These are phyloP conservation scores for Nephrocerus scutellatus DNA, from an alignment of 2,888 invertebrate genomes.

Conservation along the genomic window DNA sequence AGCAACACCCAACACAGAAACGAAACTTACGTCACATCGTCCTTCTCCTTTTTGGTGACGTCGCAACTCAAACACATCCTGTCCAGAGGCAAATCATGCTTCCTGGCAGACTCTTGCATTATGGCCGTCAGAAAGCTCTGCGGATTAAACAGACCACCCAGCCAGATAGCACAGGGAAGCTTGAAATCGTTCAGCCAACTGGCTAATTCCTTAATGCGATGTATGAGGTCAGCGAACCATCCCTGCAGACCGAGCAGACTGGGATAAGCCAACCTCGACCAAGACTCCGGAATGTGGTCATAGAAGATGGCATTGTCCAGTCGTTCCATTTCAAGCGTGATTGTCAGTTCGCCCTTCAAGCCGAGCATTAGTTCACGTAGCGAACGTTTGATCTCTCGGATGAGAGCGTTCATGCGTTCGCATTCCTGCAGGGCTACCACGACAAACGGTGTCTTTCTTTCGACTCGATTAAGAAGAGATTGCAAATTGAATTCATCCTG, in stretches of 20 bases:
- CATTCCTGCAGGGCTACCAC: conserved; percentile 92
- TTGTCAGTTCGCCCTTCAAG: conserved; percentile 88
- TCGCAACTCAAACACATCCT: conserved; percentile 94
- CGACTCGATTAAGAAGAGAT: conserved; percentile 78
- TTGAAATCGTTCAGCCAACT: conserved; percentile 76
- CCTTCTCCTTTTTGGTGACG: conserved; percentile 82
- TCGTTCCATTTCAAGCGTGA: conserved; percentile 90
- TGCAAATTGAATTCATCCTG: conserved; percentile 83
- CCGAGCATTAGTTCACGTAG: conserved; percentile 82
- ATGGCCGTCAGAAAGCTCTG: conserved; percentile 96
- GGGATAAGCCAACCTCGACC: conserved; percentile 85
- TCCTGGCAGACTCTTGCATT: conserved; percentile 94
- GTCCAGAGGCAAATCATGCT: conserved; percentile 93
- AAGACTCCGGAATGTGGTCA: conserved; percentile 76
- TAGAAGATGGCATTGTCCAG: conserved; percentile 78
- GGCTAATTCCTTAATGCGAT: conserved; percentile 73
- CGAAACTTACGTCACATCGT: conserved; percentile 67
- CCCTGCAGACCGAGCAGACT: conserved; percentile 73
- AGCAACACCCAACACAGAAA: neutral
- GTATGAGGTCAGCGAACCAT: conserved; percentile 83
- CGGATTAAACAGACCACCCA: conserved; percentile 94
- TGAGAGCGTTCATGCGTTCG: conserved; percentile 87
- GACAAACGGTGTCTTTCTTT: conserved; percentile 85
- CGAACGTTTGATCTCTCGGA: conserved; percentile 73
- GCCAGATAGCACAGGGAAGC: conserved; percentile 85